A percentile compares a stretch with the other conserved stretches of the same genome.
phyloP scores from a whole-genome alignment of 2,888 invertebrate genomes.

The Sclerodermus sp. region DNA sequence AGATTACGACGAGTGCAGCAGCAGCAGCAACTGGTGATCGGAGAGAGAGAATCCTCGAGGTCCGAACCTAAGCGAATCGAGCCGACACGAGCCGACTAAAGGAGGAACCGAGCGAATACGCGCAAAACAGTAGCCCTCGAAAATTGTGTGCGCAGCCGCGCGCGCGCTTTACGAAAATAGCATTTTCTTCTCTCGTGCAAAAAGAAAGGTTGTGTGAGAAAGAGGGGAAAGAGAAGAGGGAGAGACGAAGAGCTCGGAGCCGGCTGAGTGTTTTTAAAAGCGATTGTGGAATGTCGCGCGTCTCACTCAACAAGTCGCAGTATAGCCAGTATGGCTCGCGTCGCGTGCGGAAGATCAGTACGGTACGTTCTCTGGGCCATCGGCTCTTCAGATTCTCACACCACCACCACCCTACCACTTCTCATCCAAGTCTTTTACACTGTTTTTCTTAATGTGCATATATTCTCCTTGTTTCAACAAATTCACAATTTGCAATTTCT shows the following conservation, averaged over 20 bases:
- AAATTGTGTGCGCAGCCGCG: constrained; percentile 30
- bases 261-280: not conserved
- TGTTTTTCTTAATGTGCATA: not conserved
- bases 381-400: not conserved
- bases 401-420: too few species aligned
- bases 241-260: not conserved
- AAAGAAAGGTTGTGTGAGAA: constrained; percentile 5
- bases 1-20: constrained; percentile 46
- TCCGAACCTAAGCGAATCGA: constrained; percentile 5
- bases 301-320: constrained; percentile 56
- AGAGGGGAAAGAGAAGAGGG: constrained; percentile 16
- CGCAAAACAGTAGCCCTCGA: constrained; percentile 1
- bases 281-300: constrained; percentile 51
- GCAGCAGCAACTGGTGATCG: constrained; percentile 11
- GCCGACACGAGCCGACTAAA: not conserved
- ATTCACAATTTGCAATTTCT: not conserved
- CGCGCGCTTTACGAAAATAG: constrained; percentile 32
- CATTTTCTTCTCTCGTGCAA: constrained; percentile 16
- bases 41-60: constrained; percentile 6
- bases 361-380: constrained; percentile 41
- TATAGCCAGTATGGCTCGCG: constrained; percentile 55
- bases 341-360: constrained; percentile 55
- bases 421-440: not conserved
- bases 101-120: too few species aligned
- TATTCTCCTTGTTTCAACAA: not conserved